A percentile compares a stretch with the other conserved stretches of the same genome.
Conservation (phyloP, 2,113 vertebrate species). For the Indicator maculatus region DNA sequence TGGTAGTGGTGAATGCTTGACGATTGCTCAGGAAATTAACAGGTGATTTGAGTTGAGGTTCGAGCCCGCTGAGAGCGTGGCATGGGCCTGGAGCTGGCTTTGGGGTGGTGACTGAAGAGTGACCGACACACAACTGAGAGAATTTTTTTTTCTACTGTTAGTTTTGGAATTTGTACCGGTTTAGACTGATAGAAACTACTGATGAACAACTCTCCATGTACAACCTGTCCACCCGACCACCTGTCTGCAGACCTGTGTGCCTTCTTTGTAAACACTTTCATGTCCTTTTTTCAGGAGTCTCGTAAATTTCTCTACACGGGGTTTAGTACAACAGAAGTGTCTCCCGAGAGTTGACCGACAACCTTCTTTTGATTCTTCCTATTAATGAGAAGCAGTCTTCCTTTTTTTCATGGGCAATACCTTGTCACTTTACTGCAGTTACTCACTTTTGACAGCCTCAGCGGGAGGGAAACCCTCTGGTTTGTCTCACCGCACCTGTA, state of each 20-base stretch:
- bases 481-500: constrained; percentile 9
- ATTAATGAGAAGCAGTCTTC: constrained; percentile 87
- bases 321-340: constrained; percentile 68
- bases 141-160: constrained; percentile 80
- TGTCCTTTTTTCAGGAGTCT: constrained; percentile 85
- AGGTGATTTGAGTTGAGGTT: constrained; percentile 77
- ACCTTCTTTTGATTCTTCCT: constrained; percentile 78
- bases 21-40: constrained; percentile 88
- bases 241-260: constrained; percentile 96
- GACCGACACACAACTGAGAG: constrained; percentile 86
- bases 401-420: constrained; percentile 88
- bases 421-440: constrained; percentile 74
- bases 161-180: constrained; percentile 52
- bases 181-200: constrained; percentile 80
- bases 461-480: constrained; percentile 41
- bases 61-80: constrained; percentile 36
- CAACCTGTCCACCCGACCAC: constrained; percentile 86
- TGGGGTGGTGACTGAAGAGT: constrained; percentile 67
- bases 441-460: constrained; percentile 54
- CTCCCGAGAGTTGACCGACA: constrained; percentile 70
- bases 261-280: constrained; percentile 91
- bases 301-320: constrained; percentile 77
- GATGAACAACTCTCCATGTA: constrained; percentile 79
- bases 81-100: constrained; percentile 71
- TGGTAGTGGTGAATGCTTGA: constrained; percentile 34